These are phyloP conservation scores for Campopleginae sp. DNA, from an alignment of 2,888 invertebrate species.

Conservation along the genomic window DNA sequence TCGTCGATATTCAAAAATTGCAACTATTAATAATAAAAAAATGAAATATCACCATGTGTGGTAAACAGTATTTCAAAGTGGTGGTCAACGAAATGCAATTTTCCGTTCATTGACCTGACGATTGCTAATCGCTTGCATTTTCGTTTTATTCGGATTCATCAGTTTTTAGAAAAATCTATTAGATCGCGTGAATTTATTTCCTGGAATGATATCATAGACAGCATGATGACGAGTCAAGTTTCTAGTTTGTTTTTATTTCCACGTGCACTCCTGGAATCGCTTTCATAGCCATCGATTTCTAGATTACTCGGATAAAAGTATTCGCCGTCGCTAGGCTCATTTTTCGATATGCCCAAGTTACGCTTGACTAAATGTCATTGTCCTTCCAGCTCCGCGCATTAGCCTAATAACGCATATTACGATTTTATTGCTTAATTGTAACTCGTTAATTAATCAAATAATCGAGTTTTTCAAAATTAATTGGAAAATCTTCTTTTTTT, in stretches of 20 bases:
- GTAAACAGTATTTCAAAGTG: neutral
- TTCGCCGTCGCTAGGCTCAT: slow-evolving; percentile 22
- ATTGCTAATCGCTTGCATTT: too few species aligned
- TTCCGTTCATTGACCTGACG: neutral
- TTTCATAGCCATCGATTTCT: slow-evolving; percentile 5
- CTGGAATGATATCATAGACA: neutral
- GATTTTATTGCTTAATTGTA: neutral
- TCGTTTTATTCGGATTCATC: neutral
- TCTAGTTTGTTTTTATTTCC: neutral
- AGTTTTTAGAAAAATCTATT: neutral
- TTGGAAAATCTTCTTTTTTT: neutral
- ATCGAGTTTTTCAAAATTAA: neutral
- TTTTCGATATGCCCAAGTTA: neutral
- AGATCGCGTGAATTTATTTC: neutral
- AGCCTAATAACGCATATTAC: neutral
- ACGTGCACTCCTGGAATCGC: neutral
- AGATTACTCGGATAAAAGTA: slow-evolving; percentile 23
- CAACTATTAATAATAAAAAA: too few species aligned
- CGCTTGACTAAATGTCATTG: neutral
- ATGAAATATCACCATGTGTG: too few species aligned
- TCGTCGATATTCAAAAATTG: neutral
- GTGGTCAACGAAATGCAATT: neutral
- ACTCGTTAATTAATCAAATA: neutral
- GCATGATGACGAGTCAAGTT: neutral
- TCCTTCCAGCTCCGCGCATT: neutral